These are phyloP conservation scores for Brachionus asplanchnoidis DNA, from an alignment of 1,140 invertebrate species.

Conservation along the genomic window DNA sequence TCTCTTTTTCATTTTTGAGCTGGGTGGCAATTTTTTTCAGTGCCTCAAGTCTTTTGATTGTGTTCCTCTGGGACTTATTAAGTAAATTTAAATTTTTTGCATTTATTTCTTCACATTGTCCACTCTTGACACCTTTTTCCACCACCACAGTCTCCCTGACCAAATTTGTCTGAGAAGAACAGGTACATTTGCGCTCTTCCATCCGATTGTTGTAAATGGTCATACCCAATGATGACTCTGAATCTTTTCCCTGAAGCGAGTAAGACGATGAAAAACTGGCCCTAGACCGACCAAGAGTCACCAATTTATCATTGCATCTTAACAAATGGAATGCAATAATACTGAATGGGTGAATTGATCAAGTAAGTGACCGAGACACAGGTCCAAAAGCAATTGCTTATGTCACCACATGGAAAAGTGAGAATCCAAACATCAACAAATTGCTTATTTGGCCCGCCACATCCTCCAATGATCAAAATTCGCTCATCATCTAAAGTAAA, in stretches of 20 bases:
- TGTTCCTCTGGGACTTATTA: constrained; percentile 62
- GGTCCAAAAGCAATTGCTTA: constrained; percentile 70
- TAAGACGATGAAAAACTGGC: constrained; percentile 41
- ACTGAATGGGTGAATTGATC: constrained; percentile 72
- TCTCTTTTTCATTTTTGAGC: constrained; percentile 39
- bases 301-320: constrained; percentile 58
- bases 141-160: background rate
- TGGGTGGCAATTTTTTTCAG: constrained; percentile 45
- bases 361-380: constrained; percentile 69
- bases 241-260: background rate
- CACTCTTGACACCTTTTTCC: too few relatives aligned
- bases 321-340: constrained; percentile 87
- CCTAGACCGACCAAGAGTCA: background rate
- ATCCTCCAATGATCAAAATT: constrained; percentile 63
- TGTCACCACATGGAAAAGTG: constrained; percentile 57
- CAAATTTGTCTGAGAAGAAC: background rate
- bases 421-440: constrained; percentile 70
- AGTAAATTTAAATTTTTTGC: constrained; percentile 64
- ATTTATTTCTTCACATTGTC: background rate
- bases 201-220: background rate
- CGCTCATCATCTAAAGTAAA: constrained; percentile 58
- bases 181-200: background rate
- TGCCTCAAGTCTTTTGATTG: constrained; percentile 47
- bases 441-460: constrained; percentile 65
- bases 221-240: background rate